phyloP scores from a whole-genome alignment of 2,888 invertebrate species.

The Xestobium rufovillosum region DNA sequence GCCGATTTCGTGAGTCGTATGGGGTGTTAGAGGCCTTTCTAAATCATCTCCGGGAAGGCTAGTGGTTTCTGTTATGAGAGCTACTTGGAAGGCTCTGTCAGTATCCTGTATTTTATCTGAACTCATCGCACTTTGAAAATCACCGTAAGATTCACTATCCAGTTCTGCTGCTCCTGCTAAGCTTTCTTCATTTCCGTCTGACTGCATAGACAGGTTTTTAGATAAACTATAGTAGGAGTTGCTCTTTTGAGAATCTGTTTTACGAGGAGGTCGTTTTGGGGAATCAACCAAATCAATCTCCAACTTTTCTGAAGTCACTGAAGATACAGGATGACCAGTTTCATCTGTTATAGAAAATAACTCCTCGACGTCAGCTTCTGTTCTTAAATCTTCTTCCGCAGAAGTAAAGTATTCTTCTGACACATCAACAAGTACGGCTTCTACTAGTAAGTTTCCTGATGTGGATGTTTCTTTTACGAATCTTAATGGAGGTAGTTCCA shows the following conservation, averaged over 20 bases:
- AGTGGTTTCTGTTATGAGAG: conserved; percentile 41
- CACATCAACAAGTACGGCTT: conserved; percentile 85
- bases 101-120: conserved; percentile 39
- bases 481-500: conserved; percentile 78
- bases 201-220: conserved; percentile 52
- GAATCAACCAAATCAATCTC: conserved; percentile 43
- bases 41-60: conserved; percentile 39
- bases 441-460: conserved; percentile 81
- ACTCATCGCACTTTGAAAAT: conserved; percentile 60
- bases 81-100: conserved; percentile 38
- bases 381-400: conserved; percentile 76
- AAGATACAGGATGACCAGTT: conserved; percentile 39
- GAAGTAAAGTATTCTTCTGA: conserved; percentile 74
- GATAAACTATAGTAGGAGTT: conserved; percentile 58
- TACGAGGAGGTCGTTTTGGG: conserved; percentile 54
- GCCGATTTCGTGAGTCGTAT: conserved; percentile 42
- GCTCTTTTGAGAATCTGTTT: conserved; percentile 56
- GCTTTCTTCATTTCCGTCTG: conserved; percentile 45
- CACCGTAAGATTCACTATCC: conserved; percentile 55
- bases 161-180: conserved; percentile 48
- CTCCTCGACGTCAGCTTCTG: conserved; percentile 82
- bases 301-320: conserved; percentile 49
- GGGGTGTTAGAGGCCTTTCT: conserved; percentile 35
- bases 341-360: conserved; percentile 71
- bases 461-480: conserved; percentile 86